A percentile compares a stretch with the other conserved stretches of the same genome.
Conservation (phyloP, 2,888 invertebrate genomes). For the Phaonia tiefii region DNA sequence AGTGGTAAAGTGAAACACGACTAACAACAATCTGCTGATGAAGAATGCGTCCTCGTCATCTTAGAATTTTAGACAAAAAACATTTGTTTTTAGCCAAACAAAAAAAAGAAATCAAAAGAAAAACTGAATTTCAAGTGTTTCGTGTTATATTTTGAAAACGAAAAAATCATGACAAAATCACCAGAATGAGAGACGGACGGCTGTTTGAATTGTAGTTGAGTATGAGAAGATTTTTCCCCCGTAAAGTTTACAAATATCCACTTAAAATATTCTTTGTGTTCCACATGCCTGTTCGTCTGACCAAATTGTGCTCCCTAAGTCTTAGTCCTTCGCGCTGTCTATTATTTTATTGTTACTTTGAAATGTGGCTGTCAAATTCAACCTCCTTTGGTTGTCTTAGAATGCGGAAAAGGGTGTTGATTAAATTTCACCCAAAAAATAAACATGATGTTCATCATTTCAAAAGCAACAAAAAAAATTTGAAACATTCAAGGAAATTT, state of each 20-base stretch:
- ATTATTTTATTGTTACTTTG: not conserved
- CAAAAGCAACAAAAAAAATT: not conserved
- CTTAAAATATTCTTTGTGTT: no score
- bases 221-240: not conserved
- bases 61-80: constrained; percentile 10
- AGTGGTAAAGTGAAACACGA: constrained; percentile 19
- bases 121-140: not conserved
- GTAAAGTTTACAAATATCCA: no score
- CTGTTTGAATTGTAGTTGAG: no score
- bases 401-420: constrained; percentile 47
- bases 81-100: constrained; percentile 60
- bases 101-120: constrained; percentile 16
- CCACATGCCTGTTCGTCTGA: not conserved
- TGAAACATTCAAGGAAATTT: not conserved
- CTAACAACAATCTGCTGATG: no score
- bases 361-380: constrained; percentile 14
- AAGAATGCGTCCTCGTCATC: not conserved
- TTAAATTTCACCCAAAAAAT: constrained; percentile 31
- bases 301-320: no score
- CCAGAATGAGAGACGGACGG: no score
- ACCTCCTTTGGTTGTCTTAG: constrained; percentile 6
- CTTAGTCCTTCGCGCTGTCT: not conserved
- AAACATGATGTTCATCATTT: not conserved
- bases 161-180: no score
- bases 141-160: no score